Base-by-base conservation (phyloP, 2,888 invertebrate genomes). In the Erannis defoliaria region DNA sequence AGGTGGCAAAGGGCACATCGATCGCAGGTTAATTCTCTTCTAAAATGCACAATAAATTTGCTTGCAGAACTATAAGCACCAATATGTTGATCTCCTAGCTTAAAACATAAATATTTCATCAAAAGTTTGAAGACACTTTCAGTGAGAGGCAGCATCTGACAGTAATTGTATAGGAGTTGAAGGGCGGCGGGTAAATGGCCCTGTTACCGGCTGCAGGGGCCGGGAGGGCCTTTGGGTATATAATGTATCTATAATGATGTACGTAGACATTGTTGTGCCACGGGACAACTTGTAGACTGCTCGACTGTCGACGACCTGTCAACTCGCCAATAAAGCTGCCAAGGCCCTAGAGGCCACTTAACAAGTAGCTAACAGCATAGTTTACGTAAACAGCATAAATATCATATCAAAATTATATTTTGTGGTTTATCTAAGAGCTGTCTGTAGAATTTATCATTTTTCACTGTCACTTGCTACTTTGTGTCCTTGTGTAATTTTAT, bases 161-260 rank as follows among this genome's bases (percentile, higher is more conserved):
- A 74, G 72, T 77, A 74, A 79, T 75, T 76, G 71, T 72, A 68
- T 72, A 71, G 73, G 75, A 80, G 78, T 78, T 77, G 77, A 78
- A 78, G 78, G 80, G 78, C 75, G 76, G 71, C 68, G 76, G 78
- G 79, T 76, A 76, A 78, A 80, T 65, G 73, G 73, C 75, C 71
- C 72, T 66, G 69, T 67, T 74, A 72, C 72, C 57, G 70, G 67
- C 66, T 67, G 57, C 56, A 42, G n/a, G 48, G 40, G 46, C 29
- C 12, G 38, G 33, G 59, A 16, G 59, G 40, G 48, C 29, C 50
- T 19, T 38, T 43, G 37, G 49, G 18, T 40, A 45, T 53, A 31
- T 14, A 26, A 26, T 26, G 26, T 46, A 38, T 31, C 29, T 58
- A 31, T 46, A 40, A 14, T 49, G 23, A 45, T 40, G 38, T 50